Evolutionary conservation across 2,888 invertebrate genomes (phyloP), one percentile per base, ranked within the genome.

Genomic region (Parnassius orleans): DNA sequence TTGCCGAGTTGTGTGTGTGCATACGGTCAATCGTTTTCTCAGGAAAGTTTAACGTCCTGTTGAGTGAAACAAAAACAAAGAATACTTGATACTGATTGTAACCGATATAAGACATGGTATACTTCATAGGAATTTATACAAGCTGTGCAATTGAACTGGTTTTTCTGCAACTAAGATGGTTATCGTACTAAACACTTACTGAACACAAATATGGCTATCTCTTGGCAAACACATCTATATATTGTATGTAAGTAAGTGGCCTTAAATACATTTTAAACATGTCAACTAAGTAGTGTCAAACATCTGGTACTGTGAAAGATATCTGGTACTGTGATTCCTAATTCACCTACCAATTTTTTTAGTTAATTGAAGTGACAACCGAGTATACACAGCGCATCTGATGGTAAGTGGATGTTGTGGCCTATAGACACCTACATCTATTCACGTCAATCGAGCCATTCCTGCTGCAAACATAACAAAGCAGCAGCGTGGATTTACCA

Each of bases 161-260:
- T 58, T 63, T 44, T 63, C 15, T 59, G 9, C 42, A 33, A 43
- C 24, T 43, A 14, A 46, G 33, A 19, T 41, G 7, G 24, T 54
- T 54, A 63, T 59, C 58, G 42, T n/a, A 42, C 41, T 46, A 50
- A 43, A 50, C 12, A 41, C 7, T 58, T 51, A 19, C 50, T 48
- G 33, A 43, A 24, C 47, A 33, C 33, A 46, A 53, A 61, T 56
- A 61, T 43, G 53, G 50, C 44, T 54, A 62, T 62, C 53, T 11
- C 48, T 62, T 57, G 41, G 61, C 53, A 62, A 57, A 62, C 57
- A 62, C 2, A 24, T 48, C 24, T 43, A 57, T 47, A 62, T 57
- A 53, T 44, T 57, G 57, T 12, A 14, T 19, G 14, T 48, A 9
- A n/a, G 53, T 53, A 42, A 11, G 43, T 43, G 11, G 14, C 9